Percentiles rank a stretch among this genome's conserved stretches.
Conservation (phyloP, 2,888 invertebrate species). For the Cartodere bifasciata region DNA sequence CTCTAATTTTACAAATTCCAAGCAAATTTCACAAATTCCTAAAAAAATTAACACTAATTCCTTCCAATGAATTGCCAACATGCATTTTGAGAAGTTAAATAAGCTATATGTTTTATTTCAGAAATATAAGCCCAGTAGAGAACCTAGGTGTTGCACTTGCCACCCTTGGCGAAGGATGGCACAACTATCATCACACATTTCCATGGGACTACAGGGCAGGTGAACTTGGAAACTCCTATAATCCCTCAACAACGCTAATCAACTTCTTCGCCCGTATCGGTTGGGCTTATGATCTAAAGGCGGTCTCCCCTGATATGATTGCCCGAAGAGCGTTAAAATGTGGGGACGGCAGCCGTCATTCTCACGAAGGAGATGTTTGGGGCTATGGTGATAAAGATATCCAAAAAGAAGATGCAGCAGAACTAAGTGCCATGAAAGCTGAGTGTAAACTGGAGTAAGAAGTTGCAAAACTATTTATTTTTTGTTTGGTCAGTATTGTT, state of each 20-base stretch:
- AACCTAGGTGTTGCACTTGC: constrained; percentile 60
- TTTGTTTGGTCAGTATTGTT: too few relatives aligned
- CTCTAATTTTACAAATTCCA: too few relatives aligned
- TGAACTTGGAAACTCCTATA: constrained; percentile 38
- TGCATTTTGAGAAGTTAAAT: too few relatives aligned
- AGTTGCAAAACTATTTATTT: too few relatives aligned
- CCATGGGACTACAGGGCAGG: constrained; percentile 45
- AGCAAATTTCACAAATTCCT: too few relatives aligned
- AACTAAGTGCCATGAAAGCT: constrained; percentile 41
- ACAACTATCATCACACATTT: constrained; percentile 72
- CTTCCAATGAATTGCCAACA: too few relatives aligned
- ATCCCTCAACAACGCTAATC: constrained; percentile 69
- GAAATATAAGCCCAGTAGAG: constrained; percentile 61
- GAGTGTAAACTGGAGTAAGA: constrained; percentile 17
- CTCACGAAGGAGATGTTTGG: constrained; percentile 35
- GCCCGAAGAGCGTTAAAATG: constrained; percentile 41
- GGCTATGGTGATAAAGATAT: constrained; percentile 52
- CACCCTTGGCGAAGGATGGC: constrained; percentile 72
- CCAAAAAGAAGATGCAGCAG: constrained; percentile 40
- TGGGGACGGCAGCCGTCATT: constrained; percentile 44
- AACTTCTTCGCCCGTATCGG: constrained; percentile 67
- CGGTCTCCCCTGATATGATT: constrained; percentile 45
- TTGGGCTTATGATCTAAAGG: constrained; percentile 69
- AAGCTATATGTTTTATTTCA: too few relatives aligned
- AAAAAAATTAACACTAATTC: too few relatives aligned